Conservation (phyloP, 1,140 invertebrate genomes). For the Ips nitidus region DNA sequence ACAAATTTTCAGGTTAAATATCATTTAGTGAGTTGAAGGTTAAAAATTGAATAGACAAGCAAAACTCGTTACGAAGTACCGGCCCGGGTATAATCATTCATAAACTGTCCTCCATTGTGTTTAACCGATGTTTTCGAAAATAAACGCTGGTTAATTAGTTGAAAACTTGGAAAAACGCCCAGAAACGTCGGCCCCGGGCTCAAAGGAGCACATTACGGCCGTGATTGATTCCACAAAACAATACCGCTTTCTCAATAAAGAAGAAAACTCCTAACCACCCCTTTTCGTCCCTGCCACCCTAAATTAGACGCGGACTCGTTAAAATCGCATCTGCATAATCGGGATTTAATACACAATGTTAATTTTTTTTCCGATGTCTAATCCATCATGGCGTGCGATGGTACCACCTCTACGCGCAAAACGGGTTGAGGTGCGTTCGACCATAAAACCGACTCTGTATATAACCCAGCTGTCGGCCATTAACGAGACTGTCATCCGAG, state of each 20-base stretch:
- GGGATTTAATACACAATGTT: neutral
- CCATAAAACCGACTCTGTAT: neutral
- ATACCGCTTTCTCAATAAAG: neutral
- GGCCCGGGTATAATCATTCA: constrained; percentile 17
- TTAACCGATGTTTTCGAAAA: constrained; percentile 29
- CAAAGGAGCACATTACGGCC: neutral
- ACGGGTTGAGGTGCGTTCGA: constrained; percentile 3
- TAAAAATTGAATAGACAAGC: too few species aligned
- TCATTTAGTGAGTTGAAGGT: too few species aligned
- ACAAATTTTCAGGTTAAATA: too few species aligned
- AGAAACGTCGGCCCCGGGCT: neutral
- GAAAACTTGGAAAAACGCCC: constrained; percentile 29
- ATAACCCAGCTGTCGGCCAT: constrained; percentile 8
- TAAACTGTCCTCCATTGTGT: constrained; percentile 32
- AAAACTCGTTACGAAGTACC: neutral
- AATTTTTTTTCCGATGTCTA: neutral
- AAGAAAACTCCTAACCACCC: neutral
- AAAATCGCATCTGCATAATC: constrained; percentile 4
- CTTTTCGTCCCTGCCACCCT: neutral
- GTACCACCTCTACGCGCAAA: neutral
- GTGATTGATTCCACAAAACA: constrained; percentile 8
- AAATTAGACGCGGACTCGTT: neutral
- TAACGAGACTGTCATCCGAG: neutral
- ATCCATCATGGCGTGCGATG: constrained; percentile 6
- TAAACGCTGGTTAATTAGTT: constrained; percentile 30